Evolutionary conservation across 2,113 vertebrate species (phyloP).

Genomic region (Amphilophus citrinellus): DNA sequence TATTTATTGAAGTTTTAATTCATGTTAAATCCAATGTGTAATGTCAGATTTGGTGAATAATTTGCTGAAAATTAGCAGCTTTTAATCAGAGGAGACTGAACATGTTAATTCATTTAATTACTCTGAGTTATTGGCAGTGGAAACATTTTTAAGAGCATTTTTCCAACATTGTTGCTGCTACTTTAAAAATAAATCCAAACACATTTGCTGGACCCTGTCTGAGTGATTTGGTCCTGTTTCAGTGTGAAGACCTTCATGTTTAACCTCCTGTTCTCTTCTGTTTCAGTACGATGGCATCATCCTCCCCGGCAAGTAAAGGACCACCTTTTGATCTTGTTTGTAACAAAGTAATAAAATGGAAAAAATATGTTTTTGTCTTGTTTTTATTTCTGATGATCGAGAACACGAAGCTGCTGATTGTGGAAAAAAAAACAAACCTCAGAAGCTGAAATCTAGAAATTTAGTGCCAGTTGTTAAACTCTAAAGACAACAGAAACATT

Average conservation of each 20-base stretch:
- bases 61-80: neutral
- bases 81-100: too few species aligned
- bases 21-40: neutral
- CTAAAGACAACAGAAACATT: neutral
- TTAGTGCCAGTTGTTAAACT: neutral
- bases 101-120: fast-evolving
- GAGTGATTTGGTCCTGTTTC: fast-evolving
- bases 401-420: neutral
- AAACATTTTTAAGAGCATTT: too few species aligned
- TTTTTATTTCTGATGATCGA: neutral
- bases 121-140: neutral
- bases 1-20: fast-evolving
- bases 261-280: fast-evolving
- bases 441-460: neutral
- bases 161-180: too few species aligned
- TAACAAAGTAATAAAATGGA: slow-evolving; percentile 84
- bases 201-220: neutral
- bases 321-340: slow-evolving; percentile 74
- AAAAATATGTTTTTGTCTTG: slow-evolving; percentile 77
- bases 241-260: neutral
- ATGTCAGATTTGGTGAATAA: fast-evolving
- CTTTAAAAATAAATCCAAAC: neutral
- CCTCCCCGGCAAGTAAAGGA: slow-evolving; percentile 95
- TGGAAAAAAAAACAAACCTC: fast-evolving
- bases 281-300: slow-evolving; percentile 97